Evolutionary conservation across 2,797 vertebrate genomes (phyloP).

Genomic region (Chaetophractus vellerosus): DNA sequence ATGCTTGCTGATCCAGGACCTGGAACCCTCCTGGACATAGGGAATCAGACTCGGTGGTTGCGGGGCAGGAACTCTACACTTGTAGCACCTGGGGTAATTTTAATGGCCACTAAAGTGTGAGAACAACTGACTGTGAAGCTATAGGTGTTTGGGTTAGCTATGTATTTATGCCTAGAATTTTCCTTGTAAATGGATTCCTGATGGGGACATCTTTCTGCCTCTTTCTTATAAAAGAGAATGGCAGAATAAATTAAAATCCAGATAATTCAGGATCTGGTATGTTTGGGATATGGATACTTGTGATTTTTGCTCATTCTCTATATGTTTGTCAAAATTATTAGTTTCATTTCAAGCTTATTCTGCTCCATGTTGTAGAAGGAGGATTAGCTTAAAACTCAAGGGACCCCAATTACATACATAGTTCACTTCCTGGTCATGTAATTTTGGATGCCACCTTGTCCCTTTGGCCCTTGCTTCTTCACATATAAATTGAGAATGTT

Average conservation of each 20-base stretch:
- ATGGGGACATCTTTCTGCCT: neutral
- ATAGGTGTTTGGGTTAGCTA: neutral
- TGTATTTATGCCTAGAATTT: neutral
- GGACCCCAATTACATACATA: neutral
- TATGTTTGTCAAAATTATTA: neutral
- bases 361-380: neutral
- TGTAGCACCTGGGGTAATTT: neutral
- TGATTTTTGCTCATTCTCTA: neutral
- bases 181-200: neutral
- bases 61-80: neutral
- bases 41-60: neutral
- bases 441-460: slow-evolving; percentile 34
- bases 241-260: slow-evolving; percentile 38
- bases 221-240: neutral
- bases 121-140: slow-evolving; percentile 39
- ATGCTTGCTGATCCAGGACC: neutral
- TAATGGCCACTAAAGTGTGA: neutral
- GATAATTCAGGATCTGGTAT: slow-evolving; percentile 40
- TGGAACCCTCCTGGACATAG: neutral
- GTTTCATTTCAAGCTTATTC: slow-evolving; percentile 14
- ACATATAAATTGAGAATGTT: slow-evolving; percentile 8
- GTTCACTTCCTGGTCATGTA: neutral
- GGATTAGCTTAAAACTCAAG: neutral
- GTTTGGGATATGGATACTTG: neutral
- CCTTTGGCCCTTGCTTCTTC: neutral